phyloP scores from a whole-genome alignment of 2,113 vertebrate species.

The Chaetodon auriga region DNA sequence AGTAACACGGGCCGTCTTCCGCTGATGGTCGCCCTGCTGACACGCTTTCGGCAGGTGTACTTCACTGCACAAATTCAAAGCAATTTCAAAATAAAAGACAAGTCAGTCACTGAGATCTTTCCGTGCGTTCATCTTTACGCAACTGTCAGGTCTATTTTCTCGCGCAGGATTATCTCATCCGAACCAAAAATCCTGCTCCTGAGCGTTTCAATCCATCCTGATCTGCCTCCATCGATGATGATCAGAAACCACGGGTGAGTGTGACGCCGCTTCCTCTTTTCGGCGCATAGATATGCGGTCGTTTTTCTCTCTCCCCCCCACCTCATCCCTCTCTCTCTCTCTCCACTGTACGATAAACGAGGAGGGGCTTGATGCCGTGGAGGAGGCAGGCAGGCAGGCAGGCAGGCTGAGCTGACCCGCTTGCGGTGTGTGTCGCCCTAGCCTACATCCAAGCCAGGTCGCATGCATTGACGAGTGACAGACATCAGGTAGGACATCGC shows the following conservation, averaged over 20 bases:
- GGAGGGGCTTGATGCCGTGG: conserved; percentile 83
- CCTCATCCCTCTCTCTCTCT: too few species aligned
- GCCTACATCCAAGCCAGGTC: conserved; percentile 77
- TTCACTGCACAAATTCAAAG: conserved; percentile 37
- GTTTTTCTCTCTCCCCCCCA: neutral
- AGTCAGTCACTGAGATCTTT: neutral
- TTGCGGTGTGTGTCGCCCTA: conserved; percentile 64
- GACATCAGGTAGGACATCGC: conserved; percentile 81
- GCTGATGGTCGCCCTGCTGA: conserved; percentile 5
- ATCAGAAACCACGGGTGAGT: conserved; percentile 25
- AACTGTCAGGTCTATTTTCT: neutral
- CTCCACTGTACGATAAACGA: conserved; percentile 77
- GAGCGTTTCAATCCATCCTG: neutral
- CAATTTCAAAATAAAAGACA: conserved; percentile 43
- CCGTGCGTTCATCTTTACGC: neutral
- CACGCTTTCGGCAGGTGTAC: conserved; percentile 36
- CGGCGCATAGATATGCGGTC: conserved; percentile 65
- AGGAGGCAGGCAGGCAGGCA: conserved; percentile 70
- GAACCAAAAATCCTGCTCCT: neutral
- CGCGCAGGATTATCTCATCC: neutral
- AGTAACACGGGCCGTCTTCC: neutral
- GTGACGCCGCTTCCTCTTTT: conserved; percentile 76
- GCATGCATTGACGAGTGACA: conserved; percentile 77
- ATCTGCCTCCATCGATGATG: neutral
- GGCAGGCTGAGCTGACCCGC: conserved; percentile 66